Percentiles rank a stretch among this genome's conserved stretches.
Conservation (phyloP, 37 sponge, comb jelly and placozoan genomes). For the Cliona cf. orientalis region DNA sequence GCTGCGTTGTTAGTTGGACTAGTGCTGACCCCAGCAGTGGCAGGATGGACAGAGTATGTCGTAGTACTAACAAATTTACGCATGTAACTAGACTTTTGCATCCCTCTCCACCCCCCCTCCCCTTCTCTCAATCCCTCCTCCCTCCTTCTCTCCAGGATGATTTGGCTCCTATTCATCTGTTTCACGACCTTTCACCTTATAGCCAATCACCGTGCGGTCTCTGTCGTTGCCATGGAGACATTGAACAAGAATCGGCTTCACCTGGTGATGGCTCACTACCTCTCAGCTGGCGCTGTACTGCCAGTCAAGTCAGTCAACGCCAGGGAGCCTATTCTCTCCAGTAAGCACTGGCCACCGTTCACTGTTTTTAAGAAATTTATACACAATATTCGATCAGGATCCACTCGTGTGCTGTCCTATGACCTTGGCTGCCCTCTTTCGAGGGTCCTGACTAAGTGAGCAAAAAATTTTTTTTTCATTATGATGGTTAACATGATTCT, state of each 20-base stretch:
- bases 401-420: background rate
- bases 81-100: background rate
- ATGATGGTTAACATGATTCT: background rate
- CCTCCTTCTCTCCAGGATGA: constrained; percentile 31
- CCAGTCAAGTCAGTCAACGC: constrained; percentile 49
- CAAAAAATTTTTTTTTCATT: background rate
- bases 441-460: background rate
- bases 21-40: constrained; percentile 66
- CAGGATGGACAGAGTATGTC: constrained; percentile 48
- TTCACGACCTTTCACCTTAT: constrained; percentile 83
- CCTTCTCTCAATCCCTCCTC: background rate
- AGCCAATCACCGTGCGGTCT: constrained; percentile 91
- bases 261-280: constrained; percentile 63
- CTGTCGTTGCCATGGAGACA: constrained; percentile 85
- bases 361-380: background rate
- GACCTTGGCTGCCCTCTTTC: constrained; percentile 2
- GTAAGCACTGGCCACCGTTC: constrained; percentile 24
- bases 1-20: constrained; percentile 73
- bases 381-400: background rate
- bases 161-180: constrained; percentile 80
- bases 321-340: constrained; percentile 63
- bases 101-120: background rate
- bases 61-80: background rate
- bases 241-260: constrained; percentile 86
- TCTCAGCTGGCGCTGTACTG: constrained; percentile 44